Evolutionary conservation across 1,140 invertebrate genomes (phyloP).

Genomic region (Lordiphosa mommai): DNA sequence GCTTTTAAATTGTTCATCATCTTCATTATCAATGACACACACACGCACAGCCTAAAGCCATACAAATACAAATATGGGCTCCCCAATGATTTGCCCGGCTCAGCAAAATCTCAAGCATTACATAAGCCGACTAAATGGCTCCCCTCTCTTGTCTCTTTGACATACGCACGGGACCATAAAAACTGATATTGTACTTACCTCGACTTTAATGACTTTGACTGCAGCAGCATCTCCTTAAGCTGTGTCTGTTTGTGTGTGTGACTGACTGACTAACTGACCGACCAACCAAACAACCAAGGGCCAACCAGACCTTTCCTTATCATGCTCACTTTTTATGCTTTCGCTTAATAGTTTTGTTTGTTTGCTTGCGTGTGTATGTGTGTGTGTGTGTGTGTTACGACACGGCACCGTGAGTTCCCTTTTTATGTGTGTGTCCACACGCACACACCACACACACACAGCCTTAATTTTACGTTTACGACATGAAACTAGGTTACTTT

Average conservation of each 20-base stretch:
- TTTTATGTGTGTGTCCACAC: constrained; percentile 60
- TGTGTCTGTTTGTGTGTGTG: constrained; percentile 33
- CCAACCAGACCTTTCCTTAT: constrained; percentile 57
- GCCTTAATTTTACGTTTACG: constrained; percentile 65
- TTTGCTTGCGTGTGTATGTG: constrained; percentile 31
- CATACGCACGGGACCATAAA: constrained; percentile 47
- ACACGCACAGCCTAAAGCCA: constrained; percentile 36
- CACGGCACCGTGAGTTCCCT: constrained; percentile 38
- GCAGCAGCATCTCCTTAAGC: constrained; percentile 53
- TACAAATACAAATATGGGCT: constrained; percentile 57
- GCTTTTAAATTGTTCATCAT: background rate
- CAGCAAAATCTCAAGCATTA: constrained; percentile 69
- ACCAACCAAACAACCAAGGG: constrained; percentile 9
- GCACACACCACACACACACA: constrained; percentile 28
- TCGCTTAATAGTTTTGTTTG: constrained; percentile 71
- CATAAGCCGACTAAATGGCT: constrained; percentile 67
- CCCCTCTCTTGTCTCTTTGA: background rate
- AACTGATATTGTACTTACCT: constrained; percentile 69
- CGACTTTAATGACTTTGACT: constrained; percentile 70
- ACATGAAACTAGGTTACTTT: constrained; percentile 76
- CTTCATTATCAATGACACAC: background rate
- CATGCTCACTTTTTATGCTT: constrained; percentile 72
- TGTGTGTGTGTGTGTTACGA: constrained; percentile 27
- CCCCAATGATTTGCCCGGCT: constrained; percentile 56
- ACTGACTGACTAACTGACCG: constrained; percentile 37